Percentiles rank a stretch among this genome's conserved stretches.
Conservation (phyloP, 1,140 invertebrate genomes). For the Piezodorus guildinii region DNA sequence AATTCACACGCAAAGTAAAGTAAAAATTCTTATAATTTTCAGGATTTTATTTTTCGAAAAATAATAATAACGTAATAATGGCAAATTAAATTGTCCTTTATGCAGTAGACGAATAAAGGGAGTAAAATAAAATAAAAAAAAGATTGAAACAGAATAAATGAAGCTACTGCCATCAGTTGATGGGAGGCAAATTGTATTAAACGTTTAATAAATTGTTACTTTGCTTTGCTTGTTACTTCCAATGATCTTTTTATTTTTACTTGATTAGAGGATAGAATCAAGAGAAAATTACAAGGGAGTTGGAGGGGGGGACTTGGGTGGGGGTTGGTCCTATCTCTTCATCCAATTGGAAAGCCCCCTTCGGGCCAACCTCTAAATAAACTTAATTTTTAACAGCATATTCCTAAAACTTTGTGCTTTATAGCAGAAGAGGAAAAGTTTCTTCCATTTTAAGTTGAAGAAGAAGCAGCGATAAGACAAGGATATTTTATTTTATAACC, state of each 20-base stretch:
- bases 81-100: too few species aligned
- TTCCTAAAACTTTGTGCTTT: background rate
- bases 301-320: background rate
- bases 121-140: too few species aligned
- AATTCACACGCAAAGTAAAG: too few species aligned
- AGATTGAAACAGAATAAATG: too few species aligned
- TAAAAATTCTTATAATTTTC: too few species aligned
- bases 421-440: background rate
- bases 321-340: background rate
- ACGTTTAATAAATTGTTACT: too few species aligned
- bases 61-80: too few species aligned
- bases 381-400: slow-evolving; percentile 7
- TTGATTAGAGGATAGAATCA: slow-evolving; percentile 3
- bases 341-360: slow-evolving; percentile 5
- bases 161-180: too few species aligned
- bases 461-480: background rate
- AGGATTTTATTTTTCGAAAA: too few species aligned
- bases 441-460: slow-evolving; percentile 2
- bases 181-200: too few species aligned
- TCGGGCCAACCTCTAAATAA: slow-evolving; percentile 1
- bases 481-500: background rate
- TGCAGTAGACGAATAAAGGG: too few species aligned
- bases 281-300: background rate
- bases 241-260: slow-evolving; percentile 1
- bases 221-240: background rate